Conservation (phyloP, 2,797 vertebrate species). For the Linurgus olivaceus region DNA sequence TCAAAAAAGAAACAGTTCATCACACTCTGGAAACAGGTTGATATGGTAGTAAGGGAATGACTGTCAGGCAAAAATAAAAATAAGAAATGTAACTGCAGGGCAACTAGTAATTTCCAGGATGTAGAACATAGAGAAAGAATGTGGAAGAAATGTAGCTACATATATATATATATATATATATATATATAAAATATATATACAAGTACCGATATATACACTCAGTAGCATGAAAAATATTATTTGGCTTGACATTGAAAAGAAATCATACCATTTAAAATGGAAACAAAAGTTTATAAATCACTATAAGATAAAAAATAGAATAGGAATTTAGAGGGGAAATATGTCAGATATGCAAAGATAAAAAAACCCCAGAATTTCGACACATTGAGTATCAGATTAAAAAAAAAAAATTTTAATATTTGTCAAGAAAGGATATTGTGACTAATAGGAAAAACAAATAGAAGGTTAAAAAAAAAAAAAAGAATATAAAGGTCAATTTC, state of each 20-base stretch:
- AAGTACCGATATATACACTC: not conserved
- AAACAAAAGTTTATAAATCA: not conserved
- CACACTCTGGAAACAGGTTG: not conserved
- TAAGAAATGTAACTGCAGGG: not conserved
- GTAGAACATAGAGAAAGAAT: not conserved
- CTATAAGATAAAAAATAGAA: not conserved
- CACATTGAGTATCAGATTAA: not conserved
- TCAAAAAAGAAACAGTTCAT: not conserved
- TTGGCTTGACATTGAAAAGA: not conserved
- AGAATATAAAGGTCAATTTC: not conserved
- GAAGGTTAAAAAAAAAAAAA: not conserved
- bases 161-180: too few species aligned
- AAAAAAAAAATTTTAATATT: not conserved
- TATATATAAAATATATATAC: too few species aligned
- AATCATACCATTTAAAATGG: not conserved
- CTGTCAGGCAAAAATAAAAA: not conserved
- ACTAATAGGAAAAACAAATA: not conserved
- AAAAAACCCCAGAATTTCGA: not conserved
- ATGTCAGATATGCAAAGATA: not conserved
- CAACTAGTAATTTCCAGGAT: not conserved
- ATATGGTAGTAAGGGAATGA: not conserved
- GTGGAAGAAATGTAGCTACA: not conserved
- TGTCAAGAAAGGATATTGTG: not conserved
- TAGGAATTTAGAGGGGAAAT: not conserved
- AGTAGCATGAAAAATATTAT: not conserved